Base-by-base conservation (phyloP, 2,113 vertebrate species). In the Labeo catla region DNA sequence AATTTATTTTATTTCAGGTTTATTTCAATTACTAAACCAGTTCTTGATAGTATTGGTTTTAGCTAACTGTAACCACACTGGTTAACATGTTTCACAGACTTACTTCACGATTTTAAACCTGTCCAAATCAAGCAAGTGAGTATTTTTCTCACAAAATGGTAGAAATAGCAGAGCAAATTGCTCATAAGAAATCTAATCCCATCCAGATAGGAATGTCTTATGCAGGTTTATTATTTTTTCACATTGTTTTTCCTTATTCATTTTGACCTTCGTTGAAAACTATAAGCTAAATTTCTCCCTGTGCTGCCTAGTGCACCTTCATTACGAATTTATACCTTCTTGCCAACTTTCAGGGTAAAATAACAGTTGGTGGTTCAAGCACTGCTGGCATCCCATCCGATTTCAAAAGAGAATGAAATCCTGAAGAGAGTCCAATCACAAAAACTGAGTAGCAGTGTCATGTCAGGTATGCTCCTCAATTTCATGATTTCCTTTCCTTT, bases 261-360 rank as follows among this genome's bases (percentile, higher is more conserved):
- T 77, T 54, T 54, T 77, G 76, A 77, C 49, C 49, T 77, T 74
- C 21, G 2, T 49, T 49, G 43, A 49, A 47, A 23, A 47, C 43
- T 49, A 11, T 74, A 74, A 74, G 72, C 43, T 23, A 49, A 54
- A 77, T 54, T 36, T 54, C 76, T 77, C 76, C 23, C 76, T 77
- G 76, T 19, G 76, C 28, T 77, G 76, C 28, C 76, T 77, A 8
- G n/a, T 36, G 28, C 28, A 77, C 76, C 74, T 77, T 54, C 49
- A 77, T 77, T 36, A 77, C 36, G 49, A 43, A 74, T 74, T 49
- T 74, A 74, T 74, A 74, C 72, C 43, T 12, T 74, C 72, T 74
- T 74, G 72, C 72, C 72, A 77, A 54, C 49, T 19, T 54, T 77
- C 76, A 54, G 76, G 28, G 23, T 36, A 77, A 77, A 77, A 77